Percentiles rank a stretch among this genome's conserved stretches.
These are phyloP conservation scores for Byasa hedistus DNA, from an alignment of 2,888 invertebrate genomes.

Conservation along the genomic window DNA sequence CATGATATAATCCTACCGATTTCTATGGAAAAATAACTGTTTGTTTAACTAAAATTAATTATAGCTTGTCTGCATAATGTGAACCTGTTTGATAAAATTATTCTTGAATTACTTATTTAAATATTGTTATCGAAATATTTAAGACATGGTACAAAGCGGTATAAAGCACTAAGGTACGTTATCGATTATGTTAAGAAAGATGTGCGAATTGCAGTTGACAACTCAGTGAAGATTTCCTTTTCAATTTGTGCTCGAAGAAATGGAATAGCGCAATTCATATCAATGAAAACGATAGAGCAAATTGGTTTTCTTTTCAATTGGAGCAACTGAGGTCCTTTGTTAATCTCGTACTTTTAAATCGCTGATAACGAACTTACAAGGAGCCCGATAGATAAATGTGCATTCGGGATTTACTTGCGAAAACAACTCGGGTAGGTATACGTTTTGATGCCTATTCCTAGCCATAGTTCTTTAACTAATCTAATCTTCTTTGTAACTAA, in stretches of 20 bases:
- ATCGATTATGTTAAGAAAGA: conserved; percentile 50
- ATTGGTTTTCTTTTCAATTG: conserved; percentile 76
- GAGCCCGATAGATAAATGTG: conserved; percentile 5
- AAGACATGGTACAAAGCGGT: no score
- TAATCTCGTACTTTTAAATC: conserved; percentile 23
- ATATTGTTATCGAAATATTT: no score
- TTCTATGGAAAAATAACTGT: no score
- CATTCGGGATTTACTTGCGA: conserved; percentile 1
- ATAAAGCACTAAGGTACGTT: conserved; percentile 3
- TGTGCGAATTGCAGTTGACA: conserved; percentile 76
- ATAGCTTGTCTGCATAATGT: no score
- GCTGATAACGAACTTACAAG: conserved; percentile 10
- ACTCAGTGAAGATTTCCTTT: conserved; percentile 73
- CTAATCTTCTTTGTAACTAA: no score
- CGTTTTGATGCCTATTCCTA: no score
- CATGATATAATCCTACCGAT: no score
- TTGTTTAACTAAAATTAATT: no score
- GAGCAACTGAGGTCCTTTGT: conserved; percentile 16
- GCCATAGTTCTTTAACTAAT: no score
- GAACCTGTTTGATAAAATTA: no score
- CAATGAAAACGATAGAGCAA: conserved; percentile 76
- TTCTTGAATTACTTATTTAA: no score
- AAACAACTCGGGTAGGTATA: not conserved
- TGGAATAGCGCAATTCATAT: conserved; percentile 72
- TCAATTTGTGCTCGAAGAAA: conserved; percentile 77